Evolutionary conservation across 2,797 vertebrate genomes (phyloP).

Genomic region (Bryconaethiops microstoma): DNA sequence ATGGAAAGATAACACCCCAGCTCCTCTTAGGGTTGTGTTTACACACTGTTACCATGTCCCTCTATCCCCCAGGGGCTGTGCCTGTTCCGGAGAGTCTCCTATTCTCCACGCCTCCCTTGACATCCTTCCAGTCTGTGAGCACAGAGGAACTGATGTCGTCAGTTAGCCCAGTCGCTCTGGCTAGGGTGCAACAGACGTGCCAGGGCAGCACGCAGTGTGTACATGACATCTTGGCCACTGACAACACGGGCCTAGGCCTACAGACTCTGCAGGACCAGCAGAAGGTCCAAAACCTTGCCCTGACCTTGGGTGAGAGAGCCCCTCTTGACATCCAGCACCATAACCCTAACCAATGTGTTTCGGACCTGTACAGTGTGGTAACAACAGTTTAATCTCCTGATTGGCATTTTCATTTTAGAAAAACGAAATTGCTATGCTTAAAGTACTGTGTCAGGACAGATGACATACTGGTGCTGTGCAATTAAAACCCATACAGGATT

Average conservation of each 20-base stretch:
- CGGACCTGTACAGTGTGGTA: not conserved
- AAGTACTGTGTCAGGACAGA: not conserved
- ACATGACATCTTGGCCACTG: constrained; percentile 74
- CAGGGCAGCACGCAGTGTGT: constrained; percentile 71
- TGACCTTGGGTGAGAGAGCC: constrained; percentile 69
- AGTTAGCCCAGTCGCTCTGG: constrained; percentile 62
- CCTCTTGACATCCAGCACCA: not conserved
- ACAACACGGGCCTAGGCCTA: constrained; percentile 67
- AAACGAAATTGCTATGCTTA: not conserved
- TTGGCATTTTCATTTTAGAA: not conserved
- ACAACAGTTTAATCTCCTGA: not conserved
- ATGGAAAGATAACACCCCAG: not conserved
- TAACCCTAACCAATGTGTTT: not conserved
- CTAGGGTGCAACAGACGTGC: constrained; percentile 67
- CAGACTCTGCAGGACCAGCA: constrained; percentile 66
- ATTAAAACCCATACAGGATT: not conserved
- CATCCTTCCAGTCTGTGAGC: constrained; percentile 57
- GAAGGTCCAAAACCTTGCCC: constrained; percentile 60
- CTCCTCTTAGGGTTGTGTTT: constrained; percentile 7
- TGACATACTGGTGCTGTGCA: not conserved
- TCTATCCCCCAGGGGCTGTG: constrained; percentile 74
- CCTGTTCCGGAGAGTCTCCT: constrained; percentile 81
- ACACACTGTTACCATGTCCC: not conserved
- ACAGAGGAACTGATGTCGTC: constrained; percentile 63
- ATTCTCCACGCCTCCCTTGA: constrained; percentile 61